A percentile compares a stretch with the other conserved stretches of the same genome.
These are phyloP conservation scores for Sciurus vulgaris DNA, from an alignment of 2,797 vertebrate genomes.

Conservation along the genomic window DNA sequence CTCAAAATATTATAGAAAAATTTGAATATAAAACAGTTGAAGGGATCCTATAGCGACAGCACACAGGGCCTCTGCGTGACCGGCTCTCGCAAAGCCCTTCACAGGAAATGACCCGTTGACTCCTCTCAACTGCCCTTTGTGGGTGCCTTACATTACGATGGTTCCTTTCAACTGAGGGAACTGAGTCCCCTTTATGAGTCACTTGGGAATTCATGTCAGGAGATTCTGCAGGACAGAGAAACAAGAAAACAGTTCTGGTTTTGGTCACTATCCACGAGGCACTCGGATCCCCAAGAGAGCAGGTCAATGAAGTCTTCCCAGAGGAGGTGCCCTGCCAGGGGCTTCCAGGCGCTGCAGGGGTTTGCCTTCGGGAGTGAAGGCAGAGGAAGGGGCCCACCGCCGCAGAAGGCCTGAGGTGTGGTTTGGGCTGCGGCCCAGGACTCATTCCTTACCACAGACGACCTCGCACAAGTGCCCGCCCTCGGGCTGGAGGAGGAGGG, in stretches of 20 bases:
- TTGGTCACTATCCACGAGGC: background rate
- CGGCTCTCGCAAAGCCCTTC: background rate
- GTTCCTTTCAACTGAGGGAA: conserved; percentile 15
- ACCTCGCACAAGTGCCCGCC: background rate
- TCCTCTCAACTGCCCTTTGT: background rate
- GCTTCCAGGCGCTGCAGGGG: background rate
- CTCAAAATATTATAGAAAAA: too few relatives aligned
- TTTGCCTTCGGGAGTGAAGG: background rate
- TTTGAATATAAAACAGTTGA: too few relatives aligned
- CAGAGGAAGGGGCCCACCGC: background rate
- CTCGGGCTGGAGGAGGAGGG: conserved; percentile 1
- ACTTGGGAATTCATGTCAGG: background rate
- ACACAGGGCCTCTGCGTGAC: too few relatives aligned
- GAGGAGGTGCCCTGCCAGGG: background rate
- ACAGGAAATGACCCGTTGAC: background rate
- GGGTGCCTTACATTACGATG: background rate
- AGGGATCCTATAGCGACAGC: too few relatives aligned
- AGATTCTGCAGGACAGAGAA: background rate
- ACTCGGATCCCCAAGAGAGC: background rate
- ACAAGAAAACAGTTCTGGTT: background rate
- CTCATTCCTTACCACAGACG: background rate
- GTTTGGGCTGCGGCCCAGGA: background rate
- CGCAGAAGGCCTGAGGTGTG: conserved; percentile 27
- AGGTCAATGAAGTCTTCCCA: background rate
- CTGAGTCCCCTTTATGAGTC: background rate